Evolutionary conservation across 2,888 invertebrate species (phyloP), one percentile per base, ranked within the genome.

Genomic region (Ptycholaimellus sp.): DNA sequence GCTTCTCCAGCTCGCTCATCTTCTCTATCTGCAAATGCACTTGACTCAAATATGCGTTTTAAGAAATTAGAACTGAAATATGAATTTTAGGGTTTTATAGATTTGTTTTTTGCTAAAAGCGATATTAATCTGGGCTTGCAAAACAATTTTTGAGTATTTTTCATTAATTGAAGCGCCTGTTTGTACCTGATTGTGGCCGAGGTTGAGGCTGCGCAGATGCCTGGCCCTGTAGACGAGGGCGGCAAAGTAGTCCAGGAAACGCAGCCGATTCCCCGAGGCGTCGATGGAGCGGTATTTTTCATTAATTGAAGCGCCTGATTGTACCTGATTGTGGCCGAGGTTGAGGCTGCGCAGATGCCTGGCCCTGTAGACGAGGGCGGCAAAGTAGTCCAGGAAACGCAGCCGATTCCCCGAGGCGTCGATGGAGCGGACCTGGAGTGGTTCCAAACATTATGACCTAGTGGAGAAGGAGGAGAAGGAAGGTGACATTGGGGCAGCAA

Each of bases 161-260:
- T n/a, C n/a, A n/a, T n/a, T n/a, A n/a, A n/a, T n/a, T n/a, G n/a
- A n/a, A n/a, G n/a, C n/a, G n/a, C n/a, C n/a, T n/a, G n/a, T n/a
- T n/a, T n/a, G n/a, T 14, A 53, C 52, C 35, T 46, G 38, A 43
- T 54, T 54, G 31, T 49, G 46, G 13, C 51, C 50, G 19, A 54
- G 39, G 33, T 54, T 53, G 25, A 54, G 39, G 17, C 46, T 48
- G 19, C 42, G 44, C 17, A 54, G 44, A 14, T 48, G 42, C 30
- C 51, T 51, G 7, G 49, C 45, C n/a, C 47, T 42, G 17, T 42
- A 47, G 2, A 45, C 42, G 6, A 54, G 40, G 30, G 46, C 44
- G 4, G 47, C 34, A 5, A 45, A 44, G 36, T 43, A 47, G 27
- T 52, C 51, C 33, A 54, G 41, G 28, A 41, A 37, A 11, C 45